Evolutionary conservation across 2,113 vertebrate genomes (phyloP), one percentile per base, ranked within the genome.

Genomic region (Eurystomus gularis): DNA sequence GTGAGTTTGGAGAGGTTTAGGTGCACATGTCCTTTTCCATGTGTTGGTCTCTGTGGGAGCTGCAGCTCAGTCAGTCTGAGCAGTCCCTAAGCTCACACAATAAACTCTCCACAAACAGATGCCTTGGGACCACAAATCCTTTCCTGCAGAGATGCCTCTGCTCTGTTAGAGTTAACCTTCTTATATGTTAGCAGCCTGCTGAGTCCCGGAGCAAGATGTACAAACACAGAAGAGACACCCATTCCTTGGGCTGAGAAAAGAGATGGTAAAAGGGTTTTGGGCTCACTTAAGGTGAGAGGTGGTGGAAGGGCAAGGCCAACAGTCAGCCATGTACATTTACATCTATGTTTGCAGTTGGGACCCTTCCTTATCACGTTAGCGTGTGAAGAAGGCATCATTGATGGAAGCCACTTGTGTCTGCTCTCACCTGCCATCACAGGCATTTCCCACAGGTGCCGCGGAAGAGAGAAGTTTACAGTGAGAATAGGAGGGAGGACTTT

Each of bases 21-120:
- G 28, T 62, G 39, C 2, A 0, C 7, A 9, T 80, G 23, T 46
- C 24, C 18, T 18, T 55, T 24, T 69, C 35, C 48, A 12, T 1
- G 7, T 12, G 0, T 17, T 51, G 23, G 3, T 66, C 54, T 82
- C 78, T 88, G 44, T 57, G 57, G 79, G 75, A 94, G 92, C 61
- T 86, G 79, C 5, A 5, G 87, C 92, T 94, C 46, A 87, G 87
- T 82, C 91, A 76, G 84, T 86, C 95, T 96, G 93, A 95, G 88
- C 87, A 62, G 28, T 65, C 51, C 51, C 39, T 95, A 91, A 91
- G 75, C 84, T 54, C 33, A 29, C 4, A 3, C n/a, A 76, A 68
- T 78, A 93, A 91, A 86, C 95, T 94, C 91, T 75, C 19, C 21
- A 48, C 44, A 18, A 79, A 48, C 70, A 71, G 70, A 70, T 42